Conservation (phyloP, 2,888 invertebrate species). For the Lithophane socia region DNA sequence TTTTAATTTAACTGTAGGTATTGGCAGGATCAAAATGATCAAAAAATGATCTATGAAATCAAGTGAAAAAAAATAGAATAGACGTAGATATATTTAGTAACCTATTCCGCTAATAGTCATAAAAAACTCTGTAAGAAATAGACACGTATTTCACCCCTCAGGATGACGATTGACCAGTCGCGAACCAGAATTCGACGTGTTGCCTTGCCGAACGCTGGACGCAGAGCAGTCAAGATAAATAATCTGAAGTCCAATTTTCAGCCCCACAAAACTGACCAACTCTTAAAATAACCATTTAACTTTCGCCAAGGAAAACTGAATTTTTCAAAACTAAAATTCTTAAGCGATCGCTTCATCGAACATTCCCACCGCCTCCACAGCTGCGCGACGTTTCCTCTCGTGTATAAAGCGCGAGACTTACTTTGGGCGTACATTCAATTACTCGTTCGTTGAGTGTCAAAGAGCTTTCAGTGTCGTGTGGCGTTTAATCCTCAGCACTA, state of each 20-base stretch:
- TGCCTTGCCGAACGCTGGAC: no score
- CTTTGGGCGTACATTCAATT: constrained; percentile 79
- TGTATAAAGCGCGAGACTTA: constrained; percentile 63
- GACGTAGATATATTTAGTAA: no score
- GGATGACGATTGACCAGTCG: no score
- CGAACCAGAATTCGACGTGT: no score
- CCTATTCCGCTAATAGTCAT: no score
- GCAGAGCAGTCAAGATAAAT: not conserved
- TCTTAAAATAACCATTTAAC: constrained; percentile 15
- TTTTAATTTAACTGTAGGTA: not conserved
- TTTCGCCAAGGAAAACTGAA: constrained; percentile 20
- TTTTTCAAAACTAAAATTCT: constrained; percentile 33
- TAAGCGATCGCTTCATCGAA: constrained; percentile 51
- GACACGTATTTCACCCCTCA: no score
- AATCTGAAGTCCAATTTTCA: not conserved
- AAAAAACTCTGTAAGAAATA: no score
- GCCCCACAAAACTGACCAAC: not conserved
- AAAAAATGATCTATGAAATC: no score
- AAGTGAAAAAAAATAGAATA: not conserved
- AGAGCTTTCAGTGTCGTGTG: constrained; percentile 78
- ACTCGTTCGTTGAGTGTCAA: constrained; percentile 78
- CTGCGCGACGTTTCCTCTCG: constrained; percentile 50
- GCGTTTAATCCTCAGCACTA: constrained; percentile 69
- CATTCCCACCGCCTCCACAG: constrained; percentile 33
- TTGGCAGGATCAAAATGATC: not conserved